These are phyloP conservation scores for Andrena trimmerana DNA, from an alignment of 2,888 invertebrate genomes.

Conservation along the genomic window DNA sequence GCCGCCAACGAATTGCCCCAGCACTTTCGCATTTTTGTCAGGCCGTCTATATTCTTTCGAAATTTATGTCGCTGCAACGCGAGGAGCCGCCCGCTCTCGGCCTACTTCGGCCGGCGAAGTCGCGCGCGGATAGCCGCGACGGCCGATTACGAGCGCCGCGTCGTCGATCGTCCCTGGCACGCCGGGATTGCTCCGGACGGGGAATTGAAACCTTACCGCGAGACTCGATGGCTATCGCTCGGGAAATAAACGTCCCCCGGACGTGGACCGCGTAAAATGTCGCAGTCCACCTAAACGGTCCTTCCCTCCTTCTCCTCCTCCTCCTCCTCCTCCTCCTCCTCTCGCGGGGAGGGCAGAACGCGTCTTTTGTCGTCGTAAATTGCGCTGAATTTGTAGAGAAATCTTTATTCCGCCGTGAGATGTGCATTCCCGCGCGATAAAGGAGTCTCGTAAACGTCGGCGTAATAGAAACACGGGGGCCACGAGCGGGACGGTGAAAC, in stretches of 20 bases:
- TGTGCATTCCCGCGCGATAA: constrained; percentile 30
- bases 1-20: constrained; percentile 61
- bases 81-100: constrained; percentile 13
- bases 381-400: constrained; percentile 10
- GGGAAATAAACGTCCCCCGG: neutral
- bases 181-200: no score
- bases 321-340: no score
- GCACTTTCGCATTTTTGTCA: constrained; percentile 67
- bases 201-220: no score
- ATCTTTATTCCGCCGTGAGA: constrained; percentile 18
- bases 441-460: constrained; percentile 32
- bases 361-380: constrained; percentile 10
- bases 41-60: constrained; percentile 61
- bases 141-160: no score
- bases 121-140: neutral
- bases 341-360: neutral
- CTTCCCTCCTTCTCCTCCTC: neutral
- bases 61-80: constrained; percentile 53
- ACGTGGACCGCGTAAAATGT: neutral
- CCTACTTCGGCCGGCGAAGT: constrained; percentile 6
- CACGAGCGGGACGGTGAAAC: neutral
- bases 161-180: no score
- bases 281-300: neutral
- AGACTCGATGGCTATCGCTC: neutral
- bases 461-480: constrained; percentile 16